Percentiles rank a stretch among this genome's conserved stretches.
Conservation (phyloP, 2,113 vertebrate genomes). For the Manacus vitellinus region DNA sequence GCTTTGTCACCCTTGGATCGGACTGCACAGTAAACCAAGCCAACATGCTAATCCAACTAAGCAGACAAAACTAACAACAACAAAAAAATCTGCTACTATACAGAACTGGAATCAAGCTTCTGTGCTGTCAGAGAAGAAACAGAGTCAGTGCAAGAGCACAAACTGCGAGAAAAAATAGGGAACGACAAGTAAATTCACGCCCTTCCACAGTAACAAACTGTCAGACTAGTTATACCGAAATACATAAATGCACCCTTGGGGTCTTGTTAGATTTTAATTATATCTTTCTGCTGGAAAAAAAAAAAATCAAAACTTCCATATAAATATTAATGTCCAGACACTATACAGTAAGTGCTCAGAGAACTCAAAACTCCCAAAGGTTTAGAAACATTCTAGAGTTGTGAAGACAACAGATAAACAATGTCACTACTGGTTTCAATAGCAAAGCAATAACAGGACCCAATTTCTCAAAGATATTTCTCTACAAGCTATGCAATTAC, state of each 20-base stretch:
- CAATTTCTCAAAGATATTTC: neutral
- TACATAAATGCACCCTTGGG: neutral
- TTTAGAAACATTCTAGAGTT: neutral
- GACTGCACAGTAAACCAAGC: neutral
- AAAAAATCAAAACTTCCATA: neutral
- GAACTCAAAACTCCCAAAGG: neutral
- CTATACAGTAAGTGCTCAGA: neutral
- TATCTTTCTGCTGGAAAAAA: neutral
- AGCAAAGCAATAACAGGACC: neutral
- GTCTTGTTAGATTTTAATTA: constrained; percentile 31
- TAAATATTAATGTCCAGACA: neutral
- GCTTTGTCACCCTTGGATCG: neutral
- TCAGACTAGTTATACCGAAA: neutral
- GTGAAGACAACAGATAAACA: neutral
- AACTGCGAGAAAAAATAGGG: neutral
- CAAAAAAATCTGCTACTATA: neutral
- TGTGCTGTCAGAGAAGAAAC: neutral
- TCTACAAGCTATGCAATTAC: neutral
- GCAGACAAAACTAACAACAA: neutral
- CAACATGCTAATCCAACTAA: neutral
- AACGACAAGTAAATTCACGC: neutral
- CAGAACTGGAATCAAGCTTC: neutral
- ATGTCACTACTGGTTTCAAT: neutral
- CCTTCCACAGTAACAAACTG: neutral
- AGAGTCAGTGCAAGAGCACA: neutral